Evolutionary conservation across 2,113 vertebrate species (phyloP), one percentile per base, ranked within the genome.

Genomic region (Corapipo altera): DNA sequence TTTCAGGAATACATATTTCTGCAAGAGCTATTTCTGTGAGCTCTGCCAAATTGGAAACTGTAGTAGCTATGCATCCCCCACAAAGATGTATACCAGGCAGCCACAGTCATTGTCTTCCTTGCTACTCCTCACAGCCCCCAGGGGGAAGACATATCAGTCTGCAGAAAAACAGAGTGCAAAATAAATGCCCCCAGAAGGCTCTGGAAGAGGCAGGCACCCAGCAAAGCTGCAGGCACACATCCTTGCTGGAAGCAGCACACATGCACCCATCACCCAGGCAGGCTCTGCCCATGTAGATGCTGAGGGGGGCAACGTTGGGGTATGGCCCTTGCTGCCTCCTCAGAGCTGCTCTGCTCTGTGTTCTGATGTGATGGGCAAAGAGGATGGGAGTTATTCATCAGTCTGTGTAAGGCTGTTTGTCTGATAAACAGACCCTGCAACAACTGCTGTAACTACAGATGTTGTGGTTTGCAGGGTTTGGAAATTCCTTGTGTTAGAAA

Each of bases 201-300:
- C 61, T 73, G 41, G 35, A 87, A 66, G 46, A 39, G n/a, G 4
- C 11, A 61, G 49, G 33, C n/a, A 32, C 8, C 8, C 66, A 48
- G 52, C 44, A 94, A 69, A 75, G 54, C 28, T 54, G 27, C 70
- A 81, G 76, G 39, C 8, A 54, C 59, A 20, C 1, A 0, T 48
- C n/a, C 37, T 41, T 75, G 23, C 48, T 70, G 22, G 15, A 80
- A 79, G 64, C 7, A 76, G 61, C 61, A 52, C 5, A 1, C 12
- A 3, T 9, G 43, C 30, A 51, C 22, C 64, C n/a, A 1, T 62
- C 46, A 35, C 7, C 46, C 79, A n/a, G 44, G 15, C 8, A 5
- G 39, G 51, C 3, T 57, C 10, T 33, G 37, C 49, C 41, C 0
- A 0, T 0, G 0, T 5, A 3, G 41, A 43, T 4, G 1, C 6